These are phyloP conservation scores for Heliocidaris tuberculata DNA, from an alignment of 35 echinoderm and acorn worm genomes.

Conservation along the genomic window DNA sequence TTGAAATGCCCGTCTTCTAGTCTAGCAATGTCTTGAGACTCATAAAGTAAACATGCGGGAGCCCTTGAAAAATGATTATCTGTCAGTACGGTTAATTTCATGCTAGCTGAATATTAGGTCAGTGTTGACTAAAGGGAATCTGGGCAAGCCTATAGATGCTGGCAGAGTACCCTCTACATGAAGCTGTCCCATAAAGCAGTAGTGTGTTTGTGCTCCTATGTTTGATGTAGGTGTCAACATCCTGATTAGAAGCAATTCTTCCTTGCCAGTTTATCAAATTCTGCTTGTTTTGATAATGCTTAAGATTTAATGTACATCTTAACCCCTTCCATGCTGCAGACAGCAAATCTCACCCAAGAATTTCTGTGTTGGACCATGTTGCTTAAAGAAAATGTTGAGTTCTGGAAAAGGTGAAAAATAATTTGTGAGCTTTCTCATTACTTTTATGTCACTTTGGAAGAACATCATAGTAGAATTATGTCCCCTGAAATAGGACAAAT, in stretches of 20 bases:
- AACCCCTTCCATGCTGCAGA: no score
- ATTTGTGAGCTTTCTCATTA: no score
- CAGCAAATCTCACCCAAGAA: no score
- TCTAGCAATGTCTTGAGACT: constrained; percentile 27
- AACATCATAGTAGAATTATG: no score
- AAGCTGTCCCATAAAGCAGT: not conserved
- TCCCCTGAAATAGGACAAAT: no score
- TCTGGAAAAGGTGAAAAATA: no score
- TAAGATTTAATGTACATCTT: not conserved
- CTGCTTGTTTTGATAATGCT: not conserved
- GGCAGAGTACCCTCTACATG: not conserved
- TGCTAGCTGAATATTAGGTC: constrained; percentile 25
- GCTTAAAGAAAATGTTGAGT: no score
- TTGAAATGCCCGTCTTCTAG: not conserved
- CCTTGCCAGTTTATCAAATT: not conserved
- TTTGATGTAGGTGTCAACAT: not conserved
- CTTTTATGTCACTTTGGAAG: no score
- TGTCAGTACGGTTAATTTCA: constrained; percentile 39
- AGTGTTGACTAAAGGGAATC: constrained; percentile 34
- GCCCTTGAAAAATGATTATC: constrained; percentile 31
- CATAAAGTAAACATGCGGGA: constrained; percentile 5
- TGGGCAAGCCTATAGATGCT: not conserved
- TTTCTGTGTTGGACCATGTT: no score
- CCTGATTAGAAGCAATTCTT: not conserved
- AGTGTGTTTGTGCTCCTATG: not conserved